These are phyloP conservation scores for Leguminivora glycinivorella DNA, from an alignment of 1,140 invertebrate species.

Conservation along the genomic window DNA sequence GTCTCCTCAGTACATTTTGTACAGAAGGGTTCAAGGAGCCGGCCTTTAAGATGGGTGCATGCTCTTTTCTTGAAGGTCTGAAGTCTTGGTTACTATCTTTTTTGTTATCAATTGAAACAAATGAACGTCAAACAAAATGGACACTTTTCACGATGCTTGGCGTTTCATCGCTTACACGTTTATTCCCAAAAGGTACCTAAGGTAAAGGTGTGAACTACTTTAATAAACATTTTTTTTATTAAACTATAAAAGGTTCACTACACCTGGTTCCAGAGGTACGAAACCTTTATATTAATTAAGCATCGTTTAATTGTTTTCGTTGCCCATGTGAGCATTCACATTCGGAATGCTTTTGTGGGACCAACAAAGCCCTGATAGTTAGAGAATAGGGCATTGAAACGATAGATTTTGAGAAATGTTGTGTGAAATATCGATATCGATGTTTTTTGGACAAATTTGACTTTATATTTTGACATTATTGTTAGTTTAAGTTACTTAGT, in stretches of 20 bases:
- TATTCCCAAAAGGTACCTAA: too few species aligned
- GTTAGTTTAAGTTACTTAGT: too few species aligned
- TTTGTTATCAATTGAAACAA: too few species aligned
- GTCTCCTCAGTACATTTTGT: too few species aligned
- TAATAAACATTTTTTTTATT: not conserved
- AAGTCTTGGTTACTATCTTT: too few species aligned
- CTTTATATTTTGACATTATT: too few species aligned
- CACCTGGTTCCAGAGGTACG: not conserved
- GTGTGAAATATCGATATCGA: conserved; percentile 25
- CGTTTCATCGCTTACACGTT: too few species aligned
- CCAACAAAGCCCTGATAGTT: conserved; percentile 19
- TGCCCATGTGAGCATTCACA: conserved; percentile 19
- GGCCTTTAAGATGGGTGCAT: too few species aligned
- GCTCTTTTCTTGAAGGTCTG: too few species aligned
- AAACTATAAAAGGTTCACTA: not conserved
- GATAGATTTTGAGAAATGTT: not conserved
- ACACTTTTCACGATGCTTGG: too few species aligned
- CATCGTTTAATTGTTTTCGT: conserved; percentile 22
- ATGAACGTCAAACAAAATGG: too few species aligned
- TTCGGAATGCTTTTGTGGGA: conserved; percentile 15
- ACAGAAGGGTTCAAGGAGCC: too few species aligned
- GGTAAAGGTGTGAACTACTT: conserved; percentile 4
- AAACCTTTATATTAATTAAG: conserved; percentile 19
- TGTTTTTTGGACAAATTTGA: not conserved
- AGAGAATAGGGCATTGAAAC: conserved; percentile 35